Evolutionary conservation across 2,888 invertebrate species (phyloP).

Genomic region (Sthenelais limicola): DNA sequence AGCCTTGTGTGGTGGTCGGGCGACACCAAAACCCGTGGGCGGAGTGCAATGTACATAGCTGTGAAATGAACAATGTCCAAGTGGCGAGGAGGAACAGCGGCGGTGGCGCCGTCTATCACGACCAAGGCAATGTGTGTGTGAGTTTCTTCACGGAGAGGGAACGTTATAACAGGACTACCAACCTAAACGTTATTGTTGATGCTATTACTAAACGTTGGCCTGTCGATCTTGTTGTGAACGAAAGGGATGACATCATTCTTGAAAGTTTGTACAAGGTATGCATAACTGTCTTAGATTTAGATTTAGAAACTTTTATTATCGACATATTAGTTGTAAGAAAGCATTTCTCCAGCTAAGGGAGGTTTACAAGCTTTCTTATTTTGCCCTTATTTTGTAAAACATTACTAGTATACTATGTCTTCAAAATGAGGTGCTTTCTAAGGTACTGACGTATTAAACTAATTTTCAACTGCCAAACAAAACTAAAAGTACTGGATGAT

Average conservation of each 20-base stretch:
- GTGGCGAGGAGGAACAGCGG: conserved; percentile 94
- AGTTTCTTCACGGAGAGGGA: conserved; percentile 90
- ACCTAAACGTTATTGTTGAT: conserved; percentile 88
- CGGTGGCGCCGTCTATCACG: conserved; percentile 96
- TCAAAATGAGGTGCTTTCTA: too few species aligned
- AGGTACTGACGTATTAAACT: too few species aligned
- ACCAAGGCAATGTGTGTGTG: conserved; percentile 81
- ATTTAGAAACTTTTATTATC: too few species aligned
- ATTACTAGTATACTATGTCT: too few species aligned
- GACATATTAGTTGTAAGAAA: background rate
- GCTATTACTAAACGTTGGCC: conserved; percentile 87
- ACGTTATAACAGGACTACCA: conserved; percentile 87
- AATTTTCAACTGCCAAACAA: too few species aligned
- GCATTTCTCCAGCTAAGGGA: too few species aligned
- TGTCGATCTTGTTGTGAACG: conserved; percentile 78
- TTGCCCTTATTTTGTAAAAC: too few species aligned
- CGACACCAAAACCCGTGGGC: conserved; percentile 97
- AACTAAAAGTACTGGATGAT: too few species aligned
- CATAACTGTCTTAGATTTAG: conserved; percentile 26
- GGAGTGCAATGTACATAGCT: conserved; percentile 83
- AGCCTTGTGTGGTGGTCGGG: conserved; percentile 95
- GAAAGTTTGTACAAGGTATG: conserved; percentile 75
- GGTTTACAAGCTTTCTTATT: too few species aligned
- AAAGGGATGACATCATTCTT: conserved; percentile 89
- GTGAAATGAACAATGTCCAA: conserved; percentile 79